These are phyloP conservation scores for Hippocampus abdominalis DNA, from an alignment of 2,113 vertebrate species.

Conservation along the genomic window DNA sequence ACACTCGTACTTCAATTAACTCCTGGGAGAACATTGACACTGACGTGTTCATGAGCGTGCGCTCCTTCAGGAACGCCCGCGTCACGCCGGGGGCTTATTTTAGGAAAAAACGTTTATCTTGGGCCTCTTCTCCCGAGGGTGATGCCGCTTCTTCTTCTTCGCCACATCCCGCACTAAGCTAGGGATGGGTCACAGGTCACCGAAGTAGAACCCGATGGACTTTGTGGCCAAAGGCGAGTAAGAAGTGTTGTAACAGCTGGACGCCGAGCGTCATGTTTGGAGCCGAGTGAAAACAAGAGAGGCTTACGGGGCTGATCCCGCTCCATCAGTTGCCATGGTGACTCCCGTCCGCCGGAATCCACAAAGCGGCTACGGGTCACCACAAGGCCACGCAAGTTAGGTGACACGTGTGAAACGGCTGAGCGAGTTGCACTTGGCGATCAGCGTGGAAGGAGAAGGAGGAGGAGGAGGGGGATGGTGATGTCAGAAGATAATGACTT, in stretches of 20 bases:
- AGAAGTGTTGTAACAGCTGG: slow-evolving; percentile 4
- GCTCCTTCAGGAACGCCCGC: background rate
- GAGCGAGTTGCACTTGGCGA: slow-evolving; percentile 4
- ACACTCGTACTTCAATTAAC: slow-evolving; percentile 12
- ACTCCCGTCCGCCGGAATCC: background rate
- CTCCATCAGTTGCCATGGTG: background rate
- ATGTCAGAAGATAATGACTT: slow-evolving; percentile 26
- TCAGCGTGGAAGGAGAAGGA: slow-evolving; percentile 25
- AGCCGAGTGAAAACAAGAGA: background rate
- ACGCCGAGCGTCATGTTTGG: background rate
- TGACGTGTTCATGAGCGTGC: background rate
- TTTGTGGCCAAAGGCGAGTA: background rate
- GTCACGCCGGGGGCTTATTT: background rate
- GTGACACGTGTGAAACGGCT: background rate
- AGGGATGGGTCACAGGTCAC: too few relatives aligned
- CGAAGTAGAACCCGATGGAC: too few relatives aligned
- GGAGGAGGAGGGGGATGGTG: slow-evolving; percentile 31
- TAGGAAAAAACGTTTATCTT: background rate
- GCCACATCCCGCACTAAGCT: background rate
- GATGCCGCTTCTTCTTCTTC: background rate
- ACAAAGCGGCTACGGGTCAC: background rate
- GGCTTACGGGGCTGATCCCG: background rate
- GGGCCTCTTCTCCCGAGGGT: background rate
- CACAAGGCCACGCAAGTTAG: background rate
- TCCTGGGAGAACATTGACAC: background rate